Percentiles rank a stretch among this genome's conserved stretches.
These are phyloP conservation scores for Drosophila lini DNA, from an alignment of 1,140 invertebrate species.

Conservation along the genomic window DNA sequence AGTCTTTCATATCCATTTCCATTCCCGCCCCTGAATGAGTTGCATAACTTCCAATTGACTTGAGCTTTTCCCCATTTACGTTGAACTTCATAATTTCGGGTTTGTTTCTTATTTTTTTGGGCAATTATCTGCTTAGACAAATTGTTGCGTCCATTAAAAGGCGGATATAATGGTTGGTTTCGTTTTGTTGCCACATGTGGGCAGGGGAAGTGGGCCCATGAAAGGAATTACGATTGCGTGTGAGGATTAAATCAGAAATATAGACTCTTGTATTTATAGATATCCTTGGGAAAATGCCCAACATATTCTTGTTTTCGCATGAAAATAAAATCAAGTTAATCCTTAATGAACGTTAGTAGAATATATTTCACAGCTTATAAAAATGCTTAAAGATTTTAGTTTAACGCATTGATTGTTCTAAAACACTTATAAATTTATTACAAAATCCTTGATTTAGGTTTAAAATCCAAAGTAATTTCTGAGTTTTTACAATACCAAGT, in stretches of 20 bases:
- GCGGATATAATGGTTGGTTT: conserved; percentile 43
- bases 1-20: conserved; percentile 6
- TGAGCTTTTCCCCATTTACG: conserved; percentile 48
- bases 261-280: conserved; percentile 27
- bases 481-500: not conserved
- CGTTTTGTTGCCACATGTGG: conserved; percentile 41
- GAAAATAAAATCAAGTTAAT: conserved; percentile 27
- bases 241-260: conserved; percentile 37
- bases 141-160: conserved; percentile 63
- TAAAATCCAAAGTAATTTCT: not conserved
- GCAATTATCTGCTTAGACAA: conserved; percentile 58
- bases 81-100: conserved; percentile 28
- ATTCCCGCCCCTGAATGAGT: conserved; percentile 28
- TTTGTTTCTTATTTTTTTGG: conserved; percentile 13
- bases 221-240: conserved; percentile 22
- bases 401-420: not conserved
- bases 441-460: not conserved
- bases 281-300: conserved; percentile 53
- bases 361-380: no score
- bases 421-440: not conserved
- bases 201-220: conserved; percentile 18
- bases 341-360: not conserved
- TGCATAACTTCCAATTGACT: conserved; percentile 66
- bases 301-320: conserved; percentile 46
- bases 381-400: not conserved